These are phyloP conservation scores for Plebejus anna DNA, from an alignment of 2,888 invertebrate species.

Conservation along the genomic window DNA sequence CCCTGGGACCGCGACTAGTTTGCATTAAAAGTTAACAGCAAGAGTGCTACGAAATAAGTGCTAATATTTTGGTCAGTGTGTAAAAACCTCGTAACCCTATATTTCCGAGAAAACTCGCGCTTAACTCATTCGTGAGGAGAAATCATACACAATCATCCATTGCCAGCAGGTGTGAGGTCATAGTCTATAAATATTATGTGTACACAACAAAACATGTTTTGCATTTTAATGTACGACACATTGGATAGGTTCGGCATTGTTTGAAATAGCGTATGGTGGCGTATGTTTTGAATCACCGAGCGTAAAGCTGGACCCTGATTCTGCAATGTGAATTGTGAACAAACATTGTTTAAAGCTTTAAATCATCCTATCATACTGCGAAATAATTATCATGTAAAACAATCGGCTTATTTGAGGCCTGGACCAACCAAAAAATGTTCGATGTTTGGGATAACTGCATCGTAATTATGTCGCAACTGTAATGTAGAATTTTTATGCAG, in stretches of 20 bases:
- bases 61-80: neutral
- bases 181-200: conserved; percentile 35
- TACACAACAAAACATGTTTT: conserved; percentile 40
- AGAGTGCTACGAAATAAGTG: neutral
- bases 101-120: neutral
- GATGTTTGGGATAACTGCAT: too few species aligned
- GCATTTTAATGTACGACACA: conserved; percentile 39
- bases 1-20: too few species aligned
- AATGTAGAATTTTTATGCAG: too few species aligned
- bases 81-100: neutral
- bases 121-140: neutral
- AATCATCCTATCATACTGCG: neutral
- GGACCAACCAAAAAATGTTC: too few species aligned
- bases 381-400: too few species aligned
- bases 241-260: conserved; percentile 26
- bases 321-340: neutral
- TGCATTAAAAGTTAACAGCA: neutral
- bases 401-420: too few species aligned
- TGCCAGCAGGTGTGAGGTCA: conserved; percentile 38
- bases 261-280: neutral
- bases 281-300: neutral
- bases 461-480: too few species aligned
- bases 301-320: neutral
- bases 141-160: conserved; percentile 18
- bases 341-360: neutral